Base-by-base conservation (phyloP, 2,888 invertebrate species). In the Brachyptera risi region DNA sequence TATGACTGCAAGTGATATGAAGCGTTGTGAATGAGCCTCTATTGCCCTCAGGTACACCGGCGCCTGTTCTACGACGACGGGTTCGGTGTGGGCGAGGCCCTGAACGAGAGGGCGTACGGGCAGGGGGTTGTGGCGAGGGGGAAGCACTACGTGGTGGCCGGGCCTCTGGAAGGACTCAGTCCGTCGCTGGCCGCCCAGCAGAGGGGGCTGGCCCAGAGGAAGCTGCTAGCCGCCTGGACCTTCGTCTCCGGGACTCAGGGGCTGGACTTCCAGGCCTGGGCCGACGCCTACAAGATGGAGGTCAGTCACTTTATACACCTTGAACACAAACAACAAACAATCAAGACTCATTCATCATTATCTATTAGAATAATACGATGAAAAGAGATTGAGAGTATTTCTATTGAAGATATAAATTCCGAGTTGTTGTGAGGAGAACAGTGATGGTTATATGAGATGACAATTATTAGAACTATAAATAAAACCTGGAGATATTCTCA, bases 61-160 rank as follows among this genome's bases (percentile, higher is more conserved):
- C 80, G 94, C 44, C 75, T 92, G 19, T 71, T 94, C 1, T 80
- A 82, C 58, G 98, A 99, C 68, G 98, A 99, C 73, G 88, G 87
- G 0, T 93, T 94, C 69, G 98, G 98, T 0, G 96, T 98, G 0
- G 90, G 81, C 0, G 97, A 98, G 75, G 85, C 95, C 0, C 74
- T 98, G 0, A 91, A 96, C 69, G 98, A 99, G 75, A 80, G 81
- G 0, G 86, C 83, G 0, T 85, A 77, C 60, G 86, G 84, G 0
- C 71, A 74, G 64, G 92, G 92, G 0, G 70, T 92, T 0, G 83
- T 90, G 0, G 87, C 82, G 0, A 76, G 85, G 63, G 91, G 92
- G 0, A 83, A 79, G 17, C 88, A 90, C 68, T 83, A 82, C 66
- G 27, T 86, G 2, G 56, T 81, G 54, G 67, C 77, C 3, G 80